Conservation (phyloP, 2,797 vertebrate genomes). For the Lagorchestes hirsutus region DNA sequence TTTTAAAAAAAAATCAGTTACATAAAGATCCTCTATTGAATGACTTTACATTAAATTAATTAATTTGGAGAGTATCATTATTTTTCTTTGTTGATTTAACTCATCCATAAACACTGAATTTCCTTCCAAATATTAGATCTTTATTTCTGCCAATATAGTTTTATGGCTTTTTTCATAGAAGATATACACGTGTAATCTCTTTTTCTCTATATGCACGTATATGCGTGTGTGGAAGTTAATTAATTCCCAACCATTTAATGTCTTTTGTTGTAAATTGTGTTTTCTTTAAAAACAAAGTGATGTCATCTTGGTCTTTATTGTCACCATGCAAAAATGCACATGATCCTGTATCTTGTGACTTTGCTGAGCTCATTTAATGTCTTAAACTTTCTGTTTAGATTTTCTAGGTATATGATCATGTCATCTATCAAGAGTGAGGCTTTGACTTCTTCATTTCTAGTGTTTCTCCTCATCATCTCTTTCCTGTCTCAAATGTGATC, state of each 20-base stretch:
- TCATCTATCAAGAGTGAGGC: neutral
- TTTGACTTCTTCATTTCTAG: neutral
- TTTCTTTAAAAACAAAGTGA: neutral
- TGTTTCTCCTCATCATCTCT: neutral
- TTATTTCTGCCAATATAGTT: neutral
- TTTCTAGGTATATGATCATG: neutral
- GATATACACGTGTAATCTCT: neutral
- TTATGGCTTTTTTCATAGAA: neutral
- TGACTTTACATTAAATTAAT: neutral
- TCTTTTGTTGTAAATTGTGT: neutral
- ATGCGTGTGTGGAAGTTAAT: neutral
- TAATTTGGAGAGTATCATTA: neutral
- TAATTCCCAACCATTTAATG: neutral
- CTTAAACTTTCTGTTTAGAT: neutral
- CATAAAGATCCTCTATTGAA: neutral
- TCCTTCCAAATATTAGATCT: neutral
- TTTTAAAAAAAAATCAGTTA: neutral
- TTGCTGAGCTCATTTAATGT: neutral
- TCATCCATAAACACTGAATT: neutral
- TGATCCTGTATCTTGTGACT: neutral
- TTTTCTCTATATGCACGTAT: neutral
- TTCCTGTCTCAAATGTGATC: neutral
- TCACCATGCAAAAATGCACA: neutral
- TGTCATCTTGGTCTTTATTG: neutral
- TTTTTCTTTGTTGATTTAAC: neutral